Evolutionary conservation across 2,113 vertebrate genomes (phyloP).

Genomic region (Elaphurus davidianus): DNA sequence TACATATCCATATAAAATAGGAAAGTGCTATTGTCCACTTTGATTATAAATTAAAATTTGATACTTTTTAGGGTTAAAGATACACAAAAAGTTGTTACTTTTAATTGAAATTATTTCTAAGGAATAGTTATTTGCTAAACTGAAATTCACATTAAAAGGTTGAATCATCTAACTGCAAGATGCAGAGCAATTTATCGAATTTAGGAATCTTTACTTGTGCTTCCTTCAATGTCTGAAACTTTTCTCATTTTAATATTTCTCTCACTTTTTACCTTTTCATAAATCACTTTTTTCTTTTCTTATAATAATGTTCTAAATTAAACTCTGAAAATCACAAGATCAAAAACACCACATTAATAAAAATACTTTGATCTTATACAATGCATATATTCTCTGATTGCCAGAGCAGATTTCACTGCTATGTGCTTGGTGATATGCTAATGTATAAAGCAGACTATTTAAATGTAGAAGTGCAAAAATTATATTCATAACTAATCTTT

Average conservation of each 20-base stretch:
- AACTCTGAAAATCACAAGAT: not conserved
- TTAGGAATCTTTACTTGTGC: not conserved
- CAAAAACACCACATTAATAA: not conserved
- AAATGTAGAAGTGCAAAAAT: not conserved
- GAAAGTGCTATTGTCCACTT: not conserved
- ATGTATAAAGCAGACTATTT: not conserved
- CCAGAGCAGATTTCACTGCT: not conserved
- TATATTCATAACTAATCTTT: not conserved
- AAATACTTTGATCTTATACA: not conserved
- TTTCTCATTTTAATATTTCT: conserved; percentile 19
- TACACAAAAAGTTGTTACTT: not conserved
- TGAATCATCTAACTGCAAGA: not conserved
- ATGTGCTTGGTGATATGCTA: not conserved
- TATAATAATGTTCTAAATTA: not conserved
- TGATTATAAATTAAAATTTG: not conserved
- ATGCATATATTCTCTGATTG: not conserved
- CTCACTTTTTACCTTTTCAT: not conserved
- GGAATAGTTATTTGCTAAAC: not conserved
- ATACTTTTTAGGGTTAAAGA: not conserved
- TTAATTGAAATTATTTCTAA: not conserved
- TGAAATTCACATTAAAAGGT: not conserved
- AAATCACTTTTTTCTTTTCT: not conserved
- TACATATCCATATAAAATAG: not conserved
- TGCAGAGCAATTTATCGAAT: not conserved
- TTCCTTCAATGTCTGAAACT: not conserved